These are phyloP conservation scores for Hemicrepidius hirtus DNA, from an alignment of 2,888 invertebrate species.

Conservation along the genomic window DNA sequence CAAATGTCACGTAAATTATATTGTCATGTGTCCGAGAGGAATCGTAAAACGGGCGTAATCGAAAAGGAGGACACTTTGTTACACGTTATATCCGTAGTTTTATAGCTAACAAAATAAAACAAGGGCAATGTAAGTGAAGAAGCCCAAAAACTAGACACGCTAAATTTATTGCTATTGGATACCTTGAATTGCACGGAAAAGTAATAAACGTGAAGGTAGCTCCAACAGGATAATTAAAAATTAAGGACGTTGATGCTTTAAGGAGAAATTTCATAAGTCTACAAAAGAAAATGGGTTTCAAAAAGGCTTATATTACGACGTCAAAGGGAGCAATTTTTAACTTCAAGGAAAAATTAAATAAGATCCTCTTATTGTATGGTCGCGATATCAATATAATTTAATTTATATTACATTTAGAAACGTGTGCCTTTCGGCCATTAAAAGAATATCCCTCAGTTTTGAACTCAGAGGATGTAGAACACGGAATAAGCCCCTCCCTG, in stretches of 20 bases:
- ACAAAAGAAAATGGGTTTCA: background rate
- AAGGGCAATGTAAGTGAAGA: constrained; percentile 36
- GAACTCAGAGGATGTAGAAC: too few relatives aligned
- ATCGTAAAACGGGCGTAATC: constrained; percentile 40
- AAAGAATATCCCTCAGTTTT: too few relatives aligned
- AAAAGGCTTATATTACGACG: background rate
- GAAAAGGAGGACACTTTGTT: constrained; percentile 40
- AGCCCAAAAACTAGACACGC: constrained; percentile 29
- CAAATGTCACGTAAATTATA: constrained; percentile 41
- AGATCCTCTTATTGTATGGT: too few relatives aligned
- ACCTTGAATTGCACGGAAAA: constrained; percentile 10
- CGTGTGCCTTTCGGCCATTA: too few relatives aligned
- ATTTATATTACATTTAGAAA: too few relatives aligned
- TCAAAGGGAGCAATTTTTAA: too few relatives aligned
- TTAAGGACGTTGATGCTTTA: constrained; percentile 7
- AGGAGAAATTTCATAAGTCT: constrained; percentile 13
- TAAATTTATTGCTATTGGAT: constrained; percentile 37
- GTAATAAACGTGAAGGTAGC: constrained; percentile 18
- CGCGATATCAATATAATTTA: too few relatives aligned
- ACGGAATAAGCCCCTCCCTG: too few relatives aligned
- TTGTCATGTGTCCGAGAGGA: constrained; percentile 42
- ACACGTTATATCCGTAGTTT: constrained; percentile 38
- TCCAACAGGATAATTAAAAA: constrained; percentile 22
- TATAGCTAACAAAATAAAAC: constrained; percentile 41
- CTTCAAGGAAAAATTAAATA: too few relatives aligned